Conservation (phyloP, 2,113 vertebrate genomes). For the Benitochromis conjunctus region DNA sequence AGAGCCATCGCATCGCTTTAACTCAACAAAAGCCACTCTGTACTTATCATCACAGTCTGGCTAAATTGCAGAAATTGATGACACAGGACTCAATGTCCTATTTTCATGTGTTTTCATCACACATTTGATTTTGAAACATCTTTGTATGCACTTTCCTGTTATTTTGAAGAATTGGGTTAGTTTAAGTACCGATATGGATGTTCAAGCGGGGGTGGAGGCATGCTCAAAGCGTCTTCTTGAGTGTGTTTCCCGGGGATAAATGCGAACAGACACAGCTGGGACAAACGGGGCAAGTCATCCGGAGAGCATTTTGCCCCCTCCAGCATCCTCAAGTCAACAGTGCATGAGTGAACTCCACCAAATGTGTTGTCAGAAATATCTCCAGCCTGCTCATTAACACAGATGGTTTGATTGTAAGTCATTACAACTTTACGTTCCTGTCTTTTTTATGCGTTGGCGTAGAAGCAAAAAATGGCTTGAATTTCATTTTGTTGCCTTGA, state of each 20-base stretch:
- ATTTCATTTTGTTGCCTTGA: neutral
- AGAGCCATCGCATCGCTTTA: neutral
- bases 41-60: neutral
- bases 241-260: neutral
- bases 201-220: neutral
- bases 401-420: neutral
- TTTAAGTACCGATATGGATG: slow-evolving; percentile 11
- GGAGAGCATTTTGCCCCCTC: neutral
- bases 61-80: slow-evolving; percentile 19
- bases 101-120: neutral
- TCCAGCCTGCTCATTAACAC: neutral
- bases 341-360: neutral
- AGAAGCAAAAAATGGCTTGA: neutral
- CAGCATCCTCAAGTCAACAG: neutral
- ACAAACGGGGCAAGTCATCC: neutral
- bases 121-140: slow-evolving; percentile 11
- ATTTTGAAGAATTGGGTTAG: slow-evolving; percentile 17
- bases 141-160: neutral
- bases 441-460: neutral
- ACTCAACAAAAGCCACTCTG: neutral
- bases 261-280: slow-evolving; percentile 30
- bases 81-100: neutral
- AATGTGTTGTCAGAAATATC: neutral
- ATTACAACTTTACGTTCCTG: neutral
- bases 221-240: neutral